A percentile compares a stretch with the other conserved stretches of the same genome.
phyloP scores from a whole-genome alignment of 2,888 invertebrate genomes.

The Idaea dimidiata region DNA sequence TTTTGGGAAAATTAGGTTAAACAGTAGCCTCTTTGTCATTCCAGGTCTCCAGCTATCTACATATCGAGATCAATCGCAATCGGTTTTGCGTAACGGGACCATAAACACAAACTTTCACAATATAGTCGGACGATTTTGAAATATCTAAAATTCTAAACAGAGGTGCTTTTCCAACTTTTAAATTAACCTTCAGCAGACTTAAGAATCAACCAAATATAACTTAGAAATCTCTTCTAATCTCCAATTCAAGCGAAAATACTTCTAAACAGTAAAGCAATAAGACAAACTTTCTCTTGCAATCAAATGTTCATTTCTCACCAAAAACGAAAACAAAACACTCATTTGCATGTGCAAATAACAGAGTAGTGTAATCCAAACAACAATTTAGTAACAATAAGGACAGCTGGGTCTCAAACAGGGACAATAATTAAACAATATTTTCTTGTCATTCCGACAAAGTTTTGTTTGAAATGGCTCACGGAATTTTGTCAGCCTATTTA shows the following conservation, averaged over 20 bases:
- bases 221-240: conserved; percentile 10
- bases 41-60: too few relatives aligned
- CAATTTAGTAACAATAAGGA: conserved; percentile 71
- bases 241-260: conserved; percentile 66
- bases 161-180: conserved; percentile 35
- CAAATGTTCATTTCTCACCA: conserved; percentile 6
- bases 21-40: too few relatives aligned
- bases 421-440: conserved; percentile 72
- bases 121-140: conserved; percentile 8
- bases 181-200: conserved; percentile 35
- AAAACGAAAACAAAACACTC: conserved; percentile 73
- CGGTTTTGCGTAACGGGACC: too few relatives aligned
- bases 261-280: conserved; percentile 42
- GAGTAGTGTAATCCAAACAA: conserved; percentile 75
- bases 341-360: conserved; percentile 79
- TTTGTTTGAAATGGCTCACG: conserved; percentile 40
- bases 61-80: too few relatives aligned
- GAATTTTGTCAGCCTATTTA: conserved; percentile 16
- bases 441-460: conserved; percentile 47
- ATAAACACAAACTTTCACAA: too few relatives aligned
- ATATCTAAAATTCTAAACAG: conserved; percentile 33
- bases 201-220: conserved; percentile 43
- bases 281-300: conserved; percentile 26
- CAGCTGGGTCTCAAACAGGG: conserved; percentile 58
- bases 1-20: too few relatives aligned